phyloP scores from a whole-genome alignment of 1,140 invertebrate genomes.

The Anagrus nilaparvatae region DNA sequence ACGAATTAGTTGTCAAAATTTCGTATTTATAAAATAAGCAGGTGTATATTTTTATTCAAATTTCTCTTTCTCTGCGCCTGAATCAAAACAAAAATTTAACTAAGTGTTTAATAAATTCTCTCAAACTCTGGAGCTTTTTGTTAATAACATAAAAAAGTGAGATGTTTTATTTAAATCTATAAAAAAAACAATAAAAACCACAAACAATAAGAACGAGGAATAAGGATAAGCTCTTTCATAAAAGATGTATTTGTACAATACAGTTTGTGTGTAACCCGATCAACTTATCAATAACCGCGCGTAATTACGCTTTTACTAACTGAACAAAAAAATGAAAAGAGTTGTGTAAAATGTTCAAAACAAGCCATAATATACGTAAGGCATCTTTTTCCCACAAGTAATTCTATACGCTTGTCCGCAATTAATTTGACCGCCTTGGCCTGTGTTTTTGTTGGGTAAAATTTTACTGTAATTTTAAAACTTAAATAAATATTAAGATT shows the following conservation, averaged over 20 bases:
- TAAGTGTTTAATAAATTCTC: background rate
- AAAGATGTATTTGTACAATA: conserved; percentile 27
- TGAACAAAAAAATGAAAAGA: no score
- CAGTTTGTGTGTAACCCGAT: conserved; percentile 38
- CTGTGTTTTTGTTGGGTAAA: background rate
- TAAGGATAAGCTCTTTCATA: no score
- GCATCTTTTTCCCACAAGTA: conserved; percentile 45
- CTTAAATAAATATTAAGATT: conserved; percentile 14
- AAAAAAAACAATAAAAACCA: no score
- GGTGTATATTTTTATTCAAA: no score
- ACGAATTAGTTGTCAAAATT: no score
- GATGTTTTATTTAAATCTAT: background rate
- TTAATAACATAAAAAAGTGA: background rate
- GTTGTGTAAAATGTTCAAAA: conserved; percentile 42
- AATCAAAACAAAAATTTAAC: background rate
- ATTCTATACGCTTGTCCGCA: conserved; percentile 39
- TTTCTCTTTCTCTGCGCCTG: no score
- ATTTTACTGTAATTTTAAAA: conserved; percentile 17
- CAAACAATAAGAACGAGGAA: no score
- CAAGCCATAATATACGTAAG: conserved; percentile 42
- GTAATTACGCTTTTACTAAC: conserved; percentile 44
- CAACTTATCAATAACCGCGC: conserved; percentile 45
- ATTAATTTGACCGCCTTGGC: conserved; percentile 24
- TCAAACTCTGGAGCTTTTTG: background rate
- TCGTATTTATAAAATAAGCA: no score